Evolutionary conservation across 2,888 invertebrate species (phyloP).

Genomic region (Parapristionchus giblindavisi): DNA sequence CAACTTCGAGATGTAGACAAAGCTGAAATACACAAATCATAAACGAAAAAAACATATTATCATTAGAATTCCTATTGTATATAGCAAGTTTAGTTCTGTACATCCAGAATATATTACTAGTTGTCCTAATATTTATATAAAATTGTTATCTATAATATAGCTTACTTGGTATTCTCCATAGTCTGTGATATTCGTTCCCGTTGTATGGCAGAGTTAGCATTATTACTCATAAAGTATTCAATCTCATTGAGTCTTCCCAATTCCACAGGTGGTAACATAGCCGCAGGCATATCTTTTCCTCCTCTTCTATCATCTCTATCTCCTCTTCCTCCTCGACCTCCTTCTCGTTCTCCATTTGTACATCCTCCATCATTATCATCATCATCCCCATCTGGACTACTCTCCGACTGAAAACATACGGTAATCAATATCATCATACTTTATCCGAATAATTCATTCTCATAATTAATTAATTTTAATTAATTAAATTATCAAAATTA

Average conservation of each 20-base stretch:
- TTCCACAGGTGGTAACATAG: conserved; percentile 90
- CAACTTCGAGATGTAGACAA: conserved; percentile 86
- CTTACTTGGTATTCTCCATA: conserved; percentile 84
- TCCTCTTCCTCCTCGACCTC: conserved; percentile 22
- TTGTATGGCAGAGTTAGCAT: background rate
- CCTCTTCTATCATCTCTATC: background rate
- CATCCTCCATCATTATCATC: conserved; percentile 21
- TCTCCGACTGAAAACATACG: background rate
- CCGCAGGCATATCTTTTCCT: background rate
- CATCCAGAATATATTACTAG: too few relatives aligned
- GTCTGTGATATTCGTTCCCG: conserved; percentile 78
- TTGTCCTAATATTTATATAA: too few relatives aligned
- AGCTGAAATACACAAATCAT: conserved; percentile 9
- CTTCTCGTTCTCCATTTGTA: background rate
- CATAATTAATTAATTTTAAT: too few relatives aligned
- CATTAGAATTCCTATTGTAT: background rate
- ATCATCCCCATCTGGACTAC: conserved; percentile 20
- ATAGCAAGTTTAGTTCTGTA: too few relatives aligned
- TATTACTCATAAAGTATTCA: conserved; percentile 74
- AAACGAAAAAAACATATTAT: background rate
- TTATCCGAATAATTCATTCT: too few relatives aligned
- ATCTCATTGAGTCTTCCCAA: conserved; percentile 91
- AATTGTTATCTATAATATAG: too few relatives aligned
- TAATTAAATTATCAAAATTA: too few relatives aligned
- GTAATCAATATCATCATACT: too few relatives aligned